Evolutionary conservation across 2,113 vertebrate genomes (phyloP), one percentile per base, ranked within the genome.

Genomic region (Epinephelus fuscoguttatus): DNA sequence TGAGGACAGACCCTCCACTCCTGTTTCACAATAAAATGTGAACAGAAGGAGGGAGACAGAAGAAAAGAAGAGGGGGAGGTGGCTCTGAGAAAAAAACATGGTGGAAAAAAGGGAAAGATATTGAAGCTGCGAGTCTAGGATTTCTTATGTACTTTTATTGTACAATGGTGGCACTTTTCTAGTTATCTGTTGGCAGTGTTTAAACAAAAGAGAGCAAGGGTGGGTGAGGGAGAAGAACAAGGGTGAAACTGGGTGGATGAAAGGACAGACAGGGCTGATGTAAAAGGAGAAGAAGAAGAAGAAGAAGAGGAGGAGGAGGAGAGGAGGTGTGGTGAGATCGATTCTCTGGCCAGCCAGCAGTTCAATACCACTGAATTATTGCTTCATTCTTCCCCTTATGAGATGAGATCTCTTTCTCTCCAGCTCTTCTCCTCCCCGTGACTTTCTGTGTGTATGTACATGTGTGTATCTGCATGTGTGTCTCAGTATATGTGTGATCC

Each of bases 351-450:
- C 95, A 95, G 96, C 95, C 93, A 92, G 91, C 91, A 95, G 97
- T 94, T 98, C 97, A 94, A 99, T 98, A 98, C 93, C 93, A 96
- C 96, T 97, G 97, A 98, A 98, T 98, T 98, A 98, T 97, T 97
- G 97, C 97, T 98, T 98, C 97, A 97, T 98, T 98, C 97, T 97
- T 97, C 97, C 90, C 96, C 96, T 98, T 97, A 97, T 98, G 97
- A 97, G 97, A 98, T 96, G 98, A 97, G 97, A 98, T 92, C 88
- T 91, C 77, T 89, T 91, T 93, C 88, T 91, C 87, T 53, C 30
- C 4, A 37, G 57, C 80, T 84, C 45, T 23, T 53, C 76, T 67
- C 75, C 78, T 75, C 64, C 95, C 96, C 96, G 94, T 96, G 81
- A 96, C 96, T 97, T 64, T 78, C 74, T 55, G 40, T 60, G 86